Percentiles rank a stretch among this genome's conserved stretches.
These are phyloP conservation scores for Cotesia typhae DNA, from an alignment of 1,140 invertebrate species.

Conservation along the genomic window DNA sequence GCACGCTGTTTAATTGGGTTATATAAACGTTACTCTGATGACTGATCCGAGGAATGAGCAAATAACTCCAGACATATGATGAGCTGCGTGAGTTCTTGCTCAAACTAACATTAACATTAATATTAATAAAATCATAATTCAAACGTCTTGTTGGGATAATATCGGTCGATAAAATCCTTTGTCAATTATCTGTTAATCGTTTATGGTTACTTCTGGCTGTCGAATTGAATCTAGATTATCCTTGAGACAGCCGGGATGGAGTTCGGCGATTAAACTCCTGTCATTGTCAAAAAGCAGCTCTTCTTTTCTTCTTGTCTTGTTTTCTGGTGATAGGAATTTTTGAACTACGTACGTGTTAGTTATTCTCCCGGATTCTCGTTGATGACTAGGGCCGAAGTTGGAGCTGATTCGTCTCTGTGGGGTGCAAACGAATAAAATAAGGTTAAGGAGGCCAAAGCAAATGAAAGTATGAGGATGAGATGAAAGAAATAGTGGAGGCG, in stretches of 20 bases:
- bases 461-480: neutral
- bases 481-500: conserved; percentile 21
- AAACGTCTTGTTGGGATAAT: no score
- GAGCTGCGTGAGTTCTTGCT: conserved; percentile 38
- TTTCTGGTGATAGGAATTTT: no score
- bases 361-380: no score
- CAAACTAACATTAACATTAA: no score
- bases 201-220: conserved; percentile 13
- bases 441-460: neutral
- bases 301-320: no score
- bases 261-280: neutral
- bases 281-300: no score
- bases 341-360: no score
- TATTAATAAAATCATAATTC: no score
- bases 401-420: neutral
- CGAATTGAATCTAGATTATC: conserved; percentile 10
- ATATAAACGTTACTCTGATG: no score
- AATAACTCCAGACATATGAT: conserved; percentile 33
- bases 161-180: conserved; percentile 41
- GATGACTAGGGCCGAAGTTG: no score
- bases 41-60: no score
- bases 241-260: neutral
- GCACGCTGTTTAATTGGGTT: conserved; percentile 51
- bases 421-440: conserved; percentile 2
- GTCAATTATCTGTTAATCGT: conserved; percentile 29